phyloP scores from a whole-genome alignment of 1,140 invertebrate species.

The Ganaspis sp. region DNA sequence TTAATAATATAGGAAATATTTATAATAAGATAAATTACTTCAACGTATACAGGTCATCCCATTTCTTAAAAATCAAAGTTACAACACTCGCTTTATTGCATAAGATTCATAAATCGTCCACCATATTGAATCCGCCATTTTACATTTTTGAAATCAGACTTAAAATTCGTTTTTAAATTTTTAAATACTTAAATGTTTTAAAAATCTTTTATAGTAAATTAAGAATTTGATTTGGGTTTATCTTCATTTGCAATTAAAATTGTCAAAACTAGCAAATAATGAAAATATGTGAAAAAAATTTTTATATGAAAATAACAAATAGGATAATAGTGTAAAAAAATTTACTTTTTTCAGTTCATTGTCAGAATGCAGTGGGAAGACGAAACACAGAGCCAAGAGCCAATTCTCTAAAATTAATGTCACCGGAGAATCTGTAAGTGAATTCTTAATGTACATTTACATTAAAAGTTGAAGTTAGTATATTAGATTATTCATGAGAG shows the following conservation, averaged over 20 bases:
- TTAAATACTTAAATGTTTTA: too few relatives aligned
- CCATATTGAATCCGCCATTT: too few relatives aligned
- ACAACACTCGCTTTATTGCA: too few relatives aligned
- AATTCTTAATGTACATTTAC: background rate
- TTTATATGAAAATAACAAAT: slow-evolving; percentile 14
- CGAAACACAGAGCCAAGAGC: slow-evolving; percentile 40
- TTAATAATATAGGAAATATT: background rate
- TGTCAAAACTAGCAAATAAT: too few relatives aligned
- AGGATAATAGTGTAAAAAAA: slow-evolving; percentile 32
- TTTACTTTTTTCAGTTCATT: slow-evolving; percentile 44
- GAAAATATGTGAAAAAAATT: background rate
- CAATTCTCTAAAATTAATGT: slow-evolving; percentile 35
- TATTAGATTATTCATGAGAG: background rate
- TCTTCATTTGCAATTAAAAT: too few relatives aligned
- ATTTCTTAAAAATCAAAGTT: too few relatives aligned
- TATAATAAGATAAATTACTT: background rate
- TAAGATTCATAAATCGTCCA: too few relatives aligned
- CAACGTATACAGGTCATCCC: too few relatives aligned
- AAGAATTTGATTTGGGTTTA: too few relatives aligned
- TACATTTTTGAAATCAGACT: too few relatives aligned
- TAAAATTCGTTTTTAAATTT: too few relatives aligned
- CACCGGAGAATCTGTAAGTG: slow-evolving; percentile 45
- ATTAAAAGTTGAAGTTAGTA: background rate
- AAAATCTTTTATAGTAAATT: too few relatives aligned
- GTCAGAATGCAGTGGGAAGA: slow-evolving; percentile 50